Evolutionary conservation across 2,113 vertebrate species (phyloP), one percentile per base, ranked within the genome.

Genomic region (Scartelaos histophorus): DNA sequence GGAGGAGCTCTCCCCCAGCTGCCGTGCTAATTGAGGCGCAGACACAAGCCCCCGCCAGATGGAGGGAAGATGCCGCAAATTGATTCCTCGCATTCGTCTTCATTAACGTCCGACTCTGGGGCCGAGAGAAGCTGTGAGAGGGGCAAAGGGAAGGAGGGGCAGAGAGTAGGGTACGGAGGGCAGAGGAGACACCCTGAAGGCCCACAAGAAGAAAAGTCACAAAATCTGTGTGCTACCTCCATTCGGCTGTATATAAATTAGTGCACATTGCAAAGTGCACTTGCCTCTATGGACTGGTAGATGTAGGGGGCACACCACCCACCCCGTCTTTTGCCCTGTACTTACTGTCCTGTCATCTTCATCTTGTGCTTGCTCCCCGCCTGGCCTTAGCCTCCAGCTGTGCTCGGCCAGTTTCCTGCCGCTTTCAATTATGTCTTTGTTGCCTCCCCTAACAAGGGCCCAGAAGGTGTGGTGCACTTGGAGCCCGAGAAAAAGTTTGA

Each of bases 1-100:
- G 84, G 88, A 84, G 85, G 73, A 88, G 79, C 82, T 90, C 88
- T 89, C 85, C 86, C 88, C 89, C 92, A 91, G 92, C 92, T 92
- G 92, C 87, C 71, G 85, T 84, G 87, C 88, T 92, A 93, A 94
- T 93, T 92, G 92, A 91, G 87, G 90, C 85, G 76, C 88, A 81
- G 83, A 87, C 78, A 85, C 80, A 57, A 90, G 83, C 86, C 78
- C 74, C 81, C 75, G 82, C 88, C 93, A 93, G 91, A 93, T 92
- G 91, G 91, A 91, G 85, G 78, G 75, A 88, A 92, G 92, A 91
- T 91, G 90, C 87, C 70, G 86, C 84, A 92, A 92, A 93, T 92
- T 90, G 90, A 93, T 92, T 93, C 89, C 90, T 89, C 74, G 79
- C 91, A 92, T 94, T 94, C 90, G 88, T 94, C 92, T 94, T 94